These are phyloP conservation scores for Drosophila rellima DNA, from an alignment of 2,888 invertebrate genomes.

Conservation along the genomic window DNA sequence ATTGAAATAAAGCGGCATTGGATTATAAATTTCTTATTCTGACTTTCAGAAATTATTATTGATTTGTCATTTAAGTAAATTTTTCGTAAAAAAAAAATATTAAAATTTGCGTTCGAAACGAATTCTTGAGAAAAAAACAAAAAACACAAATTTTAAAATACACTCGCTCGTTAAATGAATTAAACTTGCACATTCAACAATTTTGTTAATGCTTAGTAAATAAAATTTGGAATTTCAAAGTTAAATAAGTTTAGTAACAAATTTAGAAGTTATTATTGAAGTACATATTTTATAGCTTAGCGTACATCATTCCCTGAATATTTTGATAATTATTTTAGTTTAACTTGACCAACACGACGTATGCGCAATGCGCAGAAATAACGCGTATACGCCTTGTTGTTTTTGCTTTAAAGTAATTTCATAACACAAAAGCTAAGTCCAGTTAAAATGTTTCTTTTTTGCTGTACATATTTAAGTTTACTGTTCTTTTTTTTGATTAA, in stretches of 20 bases:
- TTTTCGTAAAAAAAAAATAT: no score
- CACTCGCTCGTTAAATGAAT: no score
- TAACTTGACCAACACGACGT: constrained; percentile 7
- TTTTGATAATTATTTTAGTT: not conserved
- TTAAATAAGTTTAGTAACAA: not conserved
- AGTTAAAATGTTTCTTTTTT: not conserved
- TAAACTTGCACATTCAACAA: no score
- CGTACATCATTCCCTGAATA: not conserved
- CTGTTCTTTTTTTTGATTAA: not conserved
- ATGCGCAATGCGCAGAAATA: constrained; percentile 15
- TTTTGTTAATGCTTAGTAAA: not conserved
- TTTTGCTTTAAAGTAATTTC: not conserved
- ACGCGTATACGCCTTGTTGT: constrained; percentile 25
- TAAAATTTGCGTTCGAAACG: no score
- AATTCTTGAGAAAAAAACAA: no score
- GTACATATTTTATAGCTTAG: not conserved
- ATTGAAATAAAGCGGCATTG: no score
- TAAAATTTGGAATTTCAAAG: not conserved
- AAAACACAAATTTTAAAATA: no score
- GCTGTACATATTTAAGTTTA: not conserved
- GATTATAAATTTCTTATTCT: not conserved
- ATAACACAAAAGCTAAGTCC: not conserved
- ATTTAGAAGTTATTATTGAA: not conserved
- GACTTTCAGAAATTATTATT: not conserved
- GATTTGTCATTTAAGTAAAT: no score